Base-by-base conservation (phyloP, 2,797 vertebrate species). In the Lutjanus campechanus region DNA sequence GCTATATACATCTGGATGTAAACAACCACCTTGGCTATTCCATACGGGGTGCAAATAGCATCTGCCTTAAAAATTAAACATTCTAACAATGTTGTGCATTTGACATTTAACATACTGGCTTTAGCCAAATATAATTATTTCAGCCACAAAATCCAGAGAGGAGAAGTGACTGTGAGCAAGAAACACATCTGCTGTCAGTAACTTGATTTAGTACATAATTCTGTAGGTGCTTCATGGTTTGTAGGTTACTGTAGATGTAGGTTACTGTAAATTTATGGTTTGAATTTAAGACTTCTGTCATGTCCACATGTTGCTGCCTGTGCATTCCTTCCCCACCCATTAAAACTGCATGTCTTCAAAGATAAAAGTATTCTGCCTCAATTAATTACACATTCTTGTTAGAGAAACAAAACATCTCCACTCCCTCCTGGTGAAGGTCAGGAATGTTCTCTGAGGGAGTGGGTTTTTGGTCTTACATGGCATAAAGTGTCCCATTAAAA, bases 301-400 rank as follows among this genome's bases (percentile, higher is more conserved):
- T 15, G 60, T 51, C 44, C 82, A 85, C 41, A 61, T 74, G 67
- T 59, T 81, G 51, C 47, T 54, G 15, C 17, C 13, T 53, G 46
- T 58, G 51, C 29, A 79, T 78, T 80, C 36, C 43, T 74, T 49
- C 22, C 53, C 22, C 53, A 68, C 7, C 59, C 13, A 67, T 68
- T 76, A 62, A 47, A 67, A 1, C 0, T 1, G n/a, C 44, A 60
- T 46, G 25, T 10, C 17, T 11, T 29, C 7, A 50, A 67, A 64
- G 29, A 76, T 58, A 7, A 65, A 82, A 77, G 16, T 54, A 56
- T 69, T 61, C 41, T 46, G 16, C 49, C 22, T 62, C 0, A 1
- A 58, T 71, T 70, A 73, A 73, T 65, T 15, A 65, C 60, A 68
- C 64, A 61, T 70, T 64, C 15, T 69, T 69, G 36, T 66, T 63